phyloP scores from a whole-genome alignment of 2,797 vertebrate genomes.

The Strix occidentalis region DNA sequence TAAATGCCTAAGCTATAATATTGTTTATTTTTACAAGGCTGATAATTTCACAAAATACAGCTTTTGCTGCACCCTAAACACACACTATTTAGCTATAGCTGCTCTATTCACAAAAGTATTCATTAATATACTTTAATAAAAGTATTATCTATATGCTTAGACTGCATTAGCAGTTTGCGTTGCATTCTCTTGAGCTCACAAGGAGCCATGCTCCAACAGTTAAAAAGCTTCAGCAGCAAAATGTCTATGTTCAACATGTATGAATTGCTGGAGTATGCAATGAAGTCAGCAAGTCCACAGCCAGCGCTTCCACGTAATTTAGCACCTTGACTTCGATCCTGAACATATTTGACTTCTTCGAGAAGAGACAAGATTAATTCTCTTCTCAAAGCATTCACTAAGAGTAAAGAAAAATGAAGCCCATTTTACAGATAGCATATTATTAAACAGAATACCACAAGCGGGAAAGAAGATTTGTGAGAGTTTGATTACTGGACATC shows the following conservation, averaged over 20 bases:
- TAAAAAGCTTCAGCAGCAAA: not conserved
- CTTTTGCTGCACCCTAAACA: not conserved
- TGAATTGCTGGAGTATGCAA: not conserved
- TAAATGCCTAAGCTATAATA: not conserved
- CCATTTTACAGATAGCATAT: too few species aligned
- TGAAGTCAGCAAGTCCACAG: not conserved
- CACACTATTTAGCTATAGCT: not conserved
- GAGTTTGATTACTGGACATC: not conserved
- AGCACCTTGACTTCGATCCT: not conserved
- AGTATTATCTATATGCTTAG: not conserved
- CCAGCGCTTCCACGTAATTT: not conserved
- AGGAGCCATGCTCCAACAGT: not conserved
- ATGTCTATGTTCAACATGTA: not conserved
- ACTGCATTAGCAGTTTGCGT: not conserved
- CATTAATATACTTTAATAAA: not conserved
- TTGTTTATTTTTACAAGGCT: not conserved
- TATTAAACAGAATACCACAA: not conserved
- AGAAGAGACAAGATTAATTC: not conserved
- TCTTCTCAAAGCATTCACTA: not conserved
- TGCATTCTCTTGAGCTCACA: not conserved
- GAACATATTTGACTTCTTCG: not conserved
- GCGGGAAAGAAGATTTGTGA: not conserved
- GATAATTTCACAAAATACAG: not conserved
- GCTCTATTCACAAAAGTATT: not conserved
- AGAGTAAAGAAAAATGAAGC: not conserved